phyloP scores from a whole-genome alignment of 2,888 invertebrate species.

The Coleophora deauratella region DNA sequence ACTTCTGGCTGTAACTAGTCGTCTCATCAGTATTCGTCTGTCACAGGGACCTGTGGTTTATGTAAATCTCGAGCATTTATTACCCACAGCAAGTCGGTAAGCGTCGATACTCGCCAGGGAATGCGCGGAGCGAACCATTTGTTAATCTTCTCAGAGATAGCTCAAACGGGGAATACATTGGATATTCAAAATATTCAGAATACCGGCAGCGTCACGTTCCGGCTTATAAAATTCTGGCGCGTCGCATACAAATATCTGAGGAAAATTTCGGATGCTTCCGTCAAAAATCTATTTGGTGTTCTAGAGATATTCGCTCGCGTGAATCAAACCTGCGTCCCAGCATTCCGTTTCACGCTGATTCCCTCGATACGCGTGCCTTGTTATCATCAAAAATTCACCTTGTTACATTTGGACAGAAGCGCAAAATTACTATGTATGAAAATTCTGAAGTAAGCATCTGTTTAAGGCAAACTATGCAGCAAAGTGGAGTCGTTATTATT shows the following conservation, averaged over 20 bases:
- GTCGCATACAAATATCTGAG: neutral
- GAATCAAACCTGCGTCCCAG: slow-evolving; percentile 48
- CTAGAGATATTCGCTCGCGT: slow-evolving; percentile 46
- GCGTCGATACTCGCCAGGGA: slow-evolving; percentile 33
- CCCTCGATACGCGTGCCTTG: slow-evolving; percentile 28
- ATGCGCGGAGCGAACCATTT: slow-evolving; percentile 41
- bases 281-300: slow-evolving; percentile 7
- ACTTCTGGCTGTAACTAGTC: slow-evolving; percentile 28
- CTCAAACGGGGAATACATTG: slow-evolving; percentile 21
- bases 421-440: slow-evolving; percentile 16
- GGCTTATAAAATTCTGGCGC: slow-evolving; percentile 6
- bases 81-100: slow-evolving; percentile 33
- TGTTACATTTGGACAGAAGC: slow-evolving; percentile 1
- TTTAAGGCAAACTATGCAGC: slow-evolving; percentile 28
- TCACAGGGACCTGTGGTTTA: slow-evolving; percentile 47
- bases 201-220: slow-evolving; percentile 9
- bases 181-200: slow-evolving; percentile 29
- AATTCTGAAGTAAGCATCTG: slow-evolving; percentile 21
- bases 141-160: slow-evolving; percentile 39
- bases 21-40: slow-evolving; percentile 49
- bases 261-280: slow-evolving; percentile 5
- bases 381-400: slow-evolving; percentile 27
- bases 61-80: slow-evolving; percentile 53
- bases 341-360: slow-evolving; percentile 44
- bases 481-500: slow-evolving; percentile 36